Evolutionary conservation across 2,797 vertebrate species (phyloP), one percentile per base, ranked within the genome.

Genomic region (Sebastes aleutianus): DNA sequence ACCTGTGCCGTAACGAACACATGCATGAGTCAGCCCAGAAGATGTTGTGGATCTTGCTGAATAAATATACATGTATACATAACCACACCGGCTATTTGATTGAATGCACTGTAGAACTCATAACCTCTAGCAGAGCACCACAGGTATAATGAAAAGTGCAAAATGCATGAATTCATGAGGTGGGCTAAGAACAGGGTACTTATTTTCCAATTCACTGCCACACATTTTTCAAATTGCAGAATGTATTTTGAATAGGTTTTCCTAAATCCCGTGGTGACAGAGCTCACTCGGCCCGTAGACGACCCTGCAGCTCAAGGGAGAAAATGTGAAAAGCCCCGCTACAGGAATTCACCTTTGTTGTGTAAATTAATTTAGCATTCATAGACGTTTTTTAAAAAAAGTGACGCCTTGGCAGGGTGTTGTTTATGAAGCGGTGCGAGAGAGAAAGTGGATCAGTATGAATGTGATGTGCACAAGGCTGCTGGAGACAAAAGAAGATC

Each of bases 121-220:
- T 82, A 76, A 73, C 74, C 63, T 69, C 62, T 61, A 12, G 12
- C 75, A 61, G 58, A 88, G 79, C 72, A 79, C 58, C 54, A 31
- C 85, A 82, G 81, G 83, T 89, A 64, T 89, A 91, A 88, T 86
- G 87, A 89, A 87, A 90, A 88, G 80, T 79, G 79, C 84, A 84
- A 86, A 89, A 89, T 83, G 79, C 88, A 88, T 93, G 85, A 88
- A 93, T 92, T 91, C 80, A 88, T 82, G 82, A 83, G 87, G 68
- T 26, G 64, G 67, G 58, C 50, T 80, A 78, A 70, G 72, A 87
- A 87, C 72, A 64, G 32, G 65, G 63, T 87, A 64, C 78, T 91
- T 86, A 90, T 88, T 89, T 91, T 90, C 85, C 84, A 78, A 84
- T 69, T 70, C 87, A 83, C 74, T 82, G 85, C 73, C 16, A 31